Evolutionary conservation across 2,888 invertebrate genomes (phyloP), one percentile per base, ranked within the genome.

Genomic region (Plagodis dolabraria): DNA sequence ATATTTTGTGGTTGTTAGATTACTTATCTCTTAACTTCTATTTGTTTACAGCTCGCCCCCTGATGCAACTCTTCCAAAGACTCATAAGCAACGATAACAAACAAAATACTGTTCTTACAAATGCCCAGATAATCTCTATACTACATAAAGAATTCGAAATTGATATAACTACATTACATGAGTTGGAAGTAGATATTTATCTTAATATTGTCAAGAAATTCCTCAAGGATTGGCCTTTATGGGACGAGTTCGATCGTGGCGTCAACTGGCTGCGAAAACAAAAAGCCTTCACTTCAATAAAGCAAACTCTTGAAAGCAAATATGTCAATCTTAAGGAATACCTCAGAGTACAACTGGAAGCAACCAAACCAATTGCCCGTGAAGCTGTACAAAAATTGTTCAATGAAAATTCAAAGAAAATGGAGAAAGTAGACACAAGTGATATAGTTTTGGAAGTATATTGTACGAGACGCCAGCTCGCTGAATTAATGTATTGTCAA

Each of bases 141-240:
- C 64, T 91, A 0, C 63, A 77, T 22, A 79, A 77, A 10, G 91
- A 91, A 47, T 88, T 87, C 22, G 33, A 75, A 0, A 80, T 87
- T 7, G 71, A 85, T 0, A 62, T 83, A 0, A 48, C 65, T 0
- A 62, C 70, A 0, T 62, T 81, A 0, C 86, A 86, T 2, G 78
- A 77, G 0, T 51, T 91, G 0, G 85, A 87, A 71, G 68, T 83
- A 0, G 86, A 89, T 0, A 83, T 89, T 12, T 89, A 86, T 47
- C 63, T 91, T 7, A 85, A 82, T 11, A 72, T 89, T 0, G 75
- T 89, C 9, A 91, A 91, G 55, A 87, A 83, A 53, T 90, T 77
- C 56, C 62, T 91, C 0, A 89, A 89, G 70, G 82, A 85, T 48
- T 91, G 91, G 91, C 89, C 91, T 0, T 77, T 82, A 10, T 91